Percentiles rank a stretch among this genome's conserved stretches.
These are phyloP conservation scores for Bradypus variegatus DNA, from an alignment of 2,797 vertebrate genomes.

Conservation along the genomic window DNA sequence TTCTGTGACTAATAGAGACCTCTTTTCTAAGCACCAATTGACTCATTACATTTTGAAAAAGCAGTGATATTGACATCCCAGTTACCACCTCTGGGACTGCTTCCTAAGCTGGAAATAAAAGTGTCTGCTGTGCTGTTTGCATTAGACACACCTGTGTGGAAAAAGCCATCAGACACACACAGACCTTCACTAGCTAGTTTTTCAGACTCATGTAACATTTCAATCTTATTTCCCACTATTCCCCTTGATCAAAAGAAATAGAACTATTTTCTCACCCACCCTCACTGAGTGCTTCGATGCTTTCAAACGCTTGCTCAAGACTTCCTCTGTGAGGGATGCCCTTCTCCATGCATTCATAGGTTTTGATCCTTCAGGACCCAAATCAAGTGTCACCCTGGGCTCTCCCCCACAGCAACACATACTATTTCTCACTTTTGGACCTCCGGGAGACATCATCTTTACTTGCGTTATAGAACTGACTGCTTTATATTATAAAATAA, in stretches of 20 bases:
- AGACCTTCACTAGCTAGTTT: neutral
- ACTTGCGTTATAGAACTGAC: neutral
- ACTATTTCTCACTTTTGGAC: neutral
- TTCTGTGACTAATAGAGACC: slow-evolving; percentile 48
- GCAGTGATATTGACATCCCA: slow-evolving; percentile 45
- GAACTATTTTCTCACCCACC: neutral
- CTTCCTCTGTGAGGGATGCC: neutral
- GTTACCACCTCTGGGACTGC: slow-evolving; percentile 32
- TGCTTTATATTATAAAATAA: neutral
- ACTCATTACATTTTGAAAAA: slow-evolving; percentile 46
- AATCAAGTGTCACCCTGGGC: neutral
- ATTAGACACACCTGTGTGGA: slow-evolving; percentile 30
- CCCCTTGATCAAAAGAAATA: neutral
- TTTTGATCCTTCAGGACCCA: neutral
- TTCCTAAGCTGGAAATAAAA: slow-evolving; percentile 42
- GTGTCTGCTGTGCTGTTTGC: slow-evolving; percentile 26
- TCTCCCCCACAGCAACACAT: neutral
- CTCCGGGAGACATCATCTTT: neutral
- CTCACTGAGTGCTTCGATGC: neutral
- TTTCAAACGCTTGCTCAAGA: neutral
- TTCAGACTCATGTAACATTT: neutral
- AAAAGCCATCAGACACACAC: slow-evolving; percentile 24
- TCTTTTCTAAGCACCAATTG: slow-evolving; percentile 39
- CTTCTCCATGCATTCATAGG: neutral
- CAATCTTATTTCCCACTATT: neutral